Percentiles rank a stretch among this genome's conserved stretches.
phyloP scores from a whole-genome alignment of 2,797 vertebrate species.

The Etheostoma perlongum region DNA sequence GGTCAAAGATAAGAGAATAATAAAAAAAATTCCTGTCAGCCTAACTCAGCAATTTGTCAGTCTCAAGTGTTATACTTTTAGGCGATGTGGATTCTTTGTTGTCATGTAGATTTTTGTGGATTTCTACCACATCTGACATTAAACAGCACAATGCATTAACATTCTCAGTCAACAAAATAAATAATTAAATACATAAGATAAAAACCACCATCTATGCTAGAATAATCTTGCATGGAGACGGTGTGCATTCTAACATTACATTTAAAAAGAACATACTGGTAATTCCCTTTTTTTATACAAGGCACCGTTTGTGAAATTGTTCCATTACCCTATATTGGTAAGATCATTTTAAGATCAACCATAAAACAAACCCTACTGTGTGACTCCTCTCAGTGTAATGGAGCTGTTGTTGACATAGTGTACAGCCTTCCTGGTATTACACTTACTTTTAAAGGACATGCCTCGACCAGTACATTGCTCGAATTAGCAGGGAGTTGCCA shows the following conservation, averaged over 20 bases:
- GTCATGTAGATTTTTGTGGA: no score
- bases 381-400: not conserved
- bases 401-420: constrained; percentile 20
- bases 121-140: no score
- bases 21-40: no score
- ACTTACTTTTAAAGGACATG: constrained; percentile 30
- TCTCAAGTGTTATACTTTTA: not conserved
- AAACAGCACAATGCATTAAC: no score
- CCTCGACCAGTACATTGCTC: constrained; percentile 33
- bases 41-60: not conserved
- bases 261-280: not conserved
- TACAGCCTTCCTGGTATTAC: constrained; percentile 5
- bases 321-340: accelerated
- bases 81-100: no score
- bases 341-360: not conserved
- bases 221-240: no score
- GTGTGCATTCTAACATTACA: not conserved
- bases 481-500: constrained; percentile 60
- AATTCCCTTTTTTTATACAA: not conserved
- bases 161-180: no score
- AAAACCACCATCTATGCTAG: no score
- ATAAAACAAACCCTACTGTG: not conserved
- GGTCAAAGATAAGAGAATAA: not conserved
- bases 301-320: no score
- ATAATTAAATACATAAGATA: no score